These are phyloP conservation scores for Coleophora flavipennella DNA, from an alignment of 2,888 invertebrate species.

Conservation along the genomic window DNA sequence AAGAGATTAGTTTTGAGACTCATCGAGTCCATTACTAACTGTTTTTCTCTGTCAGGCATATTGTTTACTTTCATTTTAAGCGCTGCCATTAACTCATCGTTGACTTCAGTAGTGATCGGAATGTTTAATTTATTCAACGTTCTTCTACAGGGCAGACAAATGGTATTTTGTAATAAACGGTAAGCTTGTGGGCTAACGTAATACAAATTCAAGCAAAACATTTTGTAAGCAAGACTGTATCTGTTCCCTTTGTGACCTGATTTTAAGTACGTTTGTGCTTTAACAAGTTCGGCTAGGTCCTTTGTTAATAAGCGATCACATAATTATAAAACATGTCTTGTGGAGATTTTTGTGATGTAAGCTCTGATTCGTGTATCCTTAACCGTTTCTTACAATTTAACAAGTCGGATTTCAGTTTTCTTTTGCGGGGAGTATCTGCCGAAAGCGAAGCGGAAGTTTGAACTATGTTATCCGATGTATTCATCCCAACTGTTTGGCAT, in stretches of 20 bases:
- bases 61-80: conserved; percentile 21
- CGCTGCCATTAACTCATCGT: conserved; percentile 17
- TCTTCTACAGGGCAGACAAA: conserved; percentile 5
- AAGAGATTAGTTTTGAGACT: conserved; percentile 17
- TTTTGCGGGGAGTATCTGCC: conserved; percentile 2
- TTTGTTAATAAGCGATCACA: background rate
- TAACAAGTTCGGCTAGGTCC: conserved; percentile 3
- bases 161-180: conserved; percentile 5
- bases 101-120: conserved; percentile 17
- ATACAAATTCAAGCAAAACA: conserved; percentile 10
- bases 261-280: conserved; percentile 6
- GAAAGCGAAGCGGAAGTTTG: conserved; percentile 5
- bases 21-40: conserved; percentile 17
- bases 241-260: conserved; percentile 3
- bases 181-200: conserved; percentile 10
- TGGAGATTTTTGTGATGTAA: too few species aligned
- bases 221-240: conserved; percentile 3
- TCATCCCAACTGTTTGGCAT: conserved; percentile 4
- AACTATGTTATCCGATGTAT: conserved; percentile 2
- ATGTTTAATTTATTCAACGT: conserved; percentile 2
- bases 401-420: conserved; percentile 4
- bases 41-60: conserved; percentile 20
- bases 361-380: background rate
- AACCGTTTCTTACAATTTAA: conserved; percentile 2
- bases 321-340: conserved; percentile 1